Base-by-base conservation (phyloP, 2,113 vertebrate species). In the Tachuris rubrigastra region DNA sequence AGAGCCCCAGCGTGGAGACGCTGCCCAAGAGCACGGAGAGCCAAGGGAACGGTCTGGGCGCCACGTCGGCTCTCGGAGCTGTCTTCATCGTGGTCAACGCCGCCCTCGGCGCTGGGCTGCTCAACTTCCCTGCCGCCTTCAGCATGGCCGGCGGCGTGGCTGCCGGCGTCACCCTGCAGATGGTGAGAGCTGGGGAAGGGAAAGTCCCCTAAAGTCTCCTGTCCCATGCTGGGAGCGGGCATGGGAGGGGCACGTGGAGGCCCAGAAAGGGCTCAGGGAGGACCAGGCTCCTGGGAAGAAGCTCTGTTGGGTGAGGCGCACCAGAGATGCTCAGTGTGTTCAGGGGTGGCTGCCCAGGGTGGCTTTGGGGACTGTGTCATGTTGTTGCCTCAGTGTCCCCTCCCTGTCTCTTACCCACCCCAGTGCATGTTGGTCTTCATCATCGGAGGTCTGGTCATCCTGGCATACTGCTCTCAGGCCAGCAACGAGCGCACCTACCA, bases 11-110 rank as follows among this genome's bases (percentile, higher is more conserved):
- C 1, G 98, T 99, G 95, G 99, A 99, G 46, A 97, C 97, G 0
- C 90, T 84, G 31, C 96, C 92, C 1, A 98, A 97, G 60, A 94
- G 81, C 4, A 39, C 39, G 8, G 77, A 98, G 76, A 92, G 87
- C 52, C 89, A 96, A 49, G 52, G 96, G 21, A 81, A 94, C 0
- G 3, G 90, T 37, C 15, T 85, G 53, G 97, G 97, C 30, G 95
- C 97, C 50, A 99, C 98, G 0, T 99, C 99, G 0, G 91, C 97
- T 2, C 53, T 98, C 14, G 99, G 98, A 4, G 99, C 99, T 0
- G 62, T 99, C 86, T 99, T 99, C 96, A 99, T 99, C 3, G 99
- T 99, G 10, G 99, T 99, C 77, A 99, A 99, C 0, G 99, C 99
- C 8, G 99, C 99, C 3, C 97, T 99, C 0, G 99, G 99, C 7